Percentiles rank a stretch among this genome's conserved stretches.
Evolutionary conservation across 2,113 vertebrate species (phyloP).

Genomic region (Poeciliopsis prolifica): DNA sequence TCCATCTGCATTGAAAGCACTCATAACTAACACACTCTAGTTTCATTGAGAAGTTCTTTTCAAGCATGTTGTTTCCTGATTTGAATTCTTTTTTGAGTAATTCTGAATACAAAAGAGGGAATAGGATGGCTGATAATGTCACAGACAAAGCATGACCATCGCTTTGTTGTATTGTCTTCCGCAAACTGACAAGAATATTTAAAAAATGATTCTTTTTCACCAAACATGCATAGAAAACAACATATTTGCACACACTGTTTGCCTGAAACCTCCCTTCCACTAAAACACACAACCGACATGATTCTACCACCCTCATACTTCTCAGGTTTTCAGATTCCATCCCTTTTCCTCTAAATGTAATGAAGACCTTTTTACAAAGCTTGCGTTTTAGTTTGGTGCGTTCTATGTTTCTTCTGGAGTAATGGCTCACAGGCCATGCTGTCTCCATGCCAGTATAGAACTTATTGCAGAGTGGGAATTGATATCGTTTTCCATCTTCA

Average conservation of each 20-base stretch:
- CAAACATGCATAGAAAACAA: background rate
- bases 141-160: conserved; percentile 10
- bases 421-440: too few relatives aligned
- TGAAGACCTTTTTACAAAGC: background rate
- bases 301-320: background rate
- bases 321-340: background rate
- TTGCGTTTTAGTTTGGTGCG: background rate
- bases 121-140: conserved; percentile 7
- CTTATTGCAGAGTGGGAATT: too few relatives aligned
- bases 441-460: too few relatives aligned
- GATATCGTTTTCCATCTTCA: too few relatives aligned
- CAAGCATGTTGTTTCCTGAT: conserved; percentile 19
- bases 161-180: background rate
- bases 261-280: too few relatives aligned
- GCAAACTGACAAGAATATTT: conserved; percentile 3
- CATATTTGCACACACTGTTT: background rate
- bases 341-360: background rate
- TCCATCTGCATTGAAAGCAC: conserved; percentile 24
- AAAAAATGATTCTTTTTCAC: background rate
- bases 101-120: conserved; percentile 19
- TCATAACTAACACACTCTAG: conserved; percentile 21
- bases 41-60: conserved; percentile 32
- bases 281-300: background rate
- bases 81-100: conserved; percentile 18
- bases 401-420: too few relatives aligned